phyloP scores from a whole-genome alignment of 2,797 vertebrate species.

The Carduelis carduelis region DNA sequence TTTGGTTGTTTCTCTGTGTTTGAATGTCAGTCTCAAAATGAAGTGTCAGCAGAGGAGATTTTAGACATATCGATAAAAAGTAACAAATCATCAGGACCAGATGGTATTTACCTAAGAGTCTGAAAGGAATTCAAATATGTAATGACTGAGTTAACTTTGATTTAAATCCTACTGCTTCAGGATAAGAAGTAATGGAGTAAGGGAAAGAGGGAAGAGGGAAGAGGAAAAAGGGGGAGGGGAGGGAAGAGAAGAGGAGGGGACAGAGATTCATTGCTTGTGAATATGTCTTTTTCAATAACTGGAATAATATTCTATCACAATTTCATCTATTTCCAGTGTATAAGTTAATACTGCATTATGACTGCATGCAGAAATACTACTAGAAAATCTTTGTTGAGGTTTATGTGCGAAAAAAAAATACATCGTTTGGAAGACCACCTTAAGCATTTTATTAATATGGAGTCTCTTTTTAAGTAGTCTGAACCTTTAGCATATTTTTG shows the following conservation, averaged over 20 bases:
- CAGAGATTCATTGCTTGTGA: fast-evolving
- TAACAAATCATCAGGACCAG: background rate
- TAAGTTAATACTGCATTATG: background rate
- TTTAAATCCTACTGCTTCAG: background rate
- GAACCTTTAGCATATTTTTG: background rate
- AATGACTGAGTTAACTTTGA: background rate
- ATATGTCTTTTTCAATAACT: fast-evolving
- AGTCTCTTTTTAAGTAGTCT: background rate
- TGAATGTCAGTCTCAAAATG: slow-evolving; percentile 45
- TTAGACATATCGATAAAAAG: background rate
- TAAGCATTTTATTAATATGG: background rate
- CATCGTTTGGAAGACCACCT: fast-evolving
- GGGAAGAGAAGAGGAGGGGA: background rate
- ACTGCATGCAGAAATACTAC: background rate
- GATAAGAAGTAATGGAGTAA: background rate
- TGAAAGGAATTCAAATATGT: background rate
- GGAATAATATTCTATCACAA: background rate
- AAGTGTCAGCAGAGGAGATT: slow-evolving; percentile 10
- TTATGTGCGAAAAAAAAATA: fast-evolving
- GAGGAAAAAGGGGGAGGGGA: background rate
- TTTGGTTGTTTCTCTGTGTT: background rate
- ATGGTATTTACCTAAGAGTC: background rate
- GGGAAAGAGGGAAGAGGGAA: fast-evolving
- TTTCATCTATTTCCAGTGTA: background rate
- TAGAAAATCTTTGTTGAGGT: fast-evolving